Evolutionary conservation across 2,888 invertebrate genomes (phyloP).

Genomic region (Xylocampa areola): DNA sequence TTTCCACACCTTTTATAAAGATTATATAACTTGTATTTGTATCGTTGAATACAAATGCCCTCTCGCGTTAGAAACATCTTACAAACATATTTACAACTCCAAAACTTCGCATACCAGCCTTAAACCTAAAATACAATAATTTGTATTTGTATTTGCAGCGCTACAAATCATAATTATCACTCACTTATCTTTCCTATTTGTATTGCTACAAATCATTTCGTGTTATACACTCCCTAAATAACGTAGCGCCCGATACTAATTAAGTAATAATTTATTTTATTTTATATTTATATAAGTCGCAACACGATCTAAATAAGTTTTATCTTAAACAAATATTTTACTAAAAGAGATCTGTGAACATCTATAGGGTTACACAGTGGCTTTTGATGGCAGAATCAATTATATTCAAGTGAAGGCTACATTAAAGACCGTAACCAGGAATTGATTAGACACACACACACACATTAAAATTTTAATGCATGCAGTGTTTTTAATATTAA

Average conservation of each 20-base stretch:
- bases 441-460: too few relatives aligned
- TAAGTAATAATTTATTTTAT: neutral
- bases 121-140: neutral
- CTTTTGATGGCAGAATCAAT: conserved; percentile 31
- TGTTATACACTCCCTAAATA: conserved; percentile 31
- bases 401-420: too few relatives aligned
- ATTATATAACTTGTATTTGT: neutral
- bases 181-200: neutral
- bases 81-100: neutral
- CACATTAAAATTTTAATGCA: too few relatives aligned
- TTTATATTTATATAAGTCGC: neutral
- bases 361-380: conserved; percentile 1
- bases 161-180: neutral
- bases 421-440: too few relatives aligned
- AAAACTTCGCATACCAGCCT: neutral
- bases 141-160: neutral
- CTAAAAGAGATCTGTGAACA: conserved; percentile 38
- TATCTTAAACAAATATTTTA: conserved; percentile 9
- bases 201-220: neutral
- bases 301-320: neutral
- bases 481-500: too few relatives aligned
- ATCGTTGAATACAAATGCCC: neutral
- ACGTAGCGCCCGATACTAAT: conserved; percentile 19
- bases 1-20: too few relatives aligned
- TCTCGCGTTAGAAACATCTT: neutral